These are phyloP conservation scores for Coenobita brevimanus DNA, from an alignment of 1,140 invertebrate genomes.

Conservation along the genomic window DNA sequence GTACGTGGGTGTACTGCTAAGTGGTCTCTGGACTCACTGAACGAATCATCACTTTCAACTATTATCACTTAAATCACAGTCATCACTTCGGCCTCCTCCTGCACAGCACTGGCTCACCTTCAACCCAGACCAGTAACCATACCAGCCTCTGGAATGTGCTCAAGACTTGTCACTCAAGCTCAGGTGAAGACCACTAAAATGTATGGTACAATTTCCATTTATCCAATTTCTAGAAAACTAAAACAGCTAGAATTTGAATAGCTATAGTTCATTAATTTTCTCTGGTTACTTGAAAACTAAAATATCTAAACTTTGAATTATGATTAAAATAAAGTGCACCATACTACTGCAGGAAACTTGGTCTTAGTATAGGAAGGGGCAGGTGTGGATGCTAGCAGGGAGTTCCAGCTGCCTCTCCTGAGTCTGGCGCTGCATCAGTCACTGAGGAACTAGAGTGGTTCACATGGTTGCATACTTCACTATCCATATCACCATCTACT, in stretches of 20 bases:
- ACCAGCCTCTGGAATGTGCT: constrained; percentile 54
- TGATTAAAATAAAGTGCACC: constrained; percentile 34
- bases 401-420: constrained; percentile 34
- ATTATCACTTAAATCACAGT: constrained; percentile 51
- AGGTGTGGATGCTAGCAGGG: constrained; percentile 50
- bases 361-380: not conserved
- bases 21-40: constrained; percentile 10
- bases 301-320: constrained; percentile 39
- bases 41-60: constrained; percentile 15
- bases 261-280: not conserved
- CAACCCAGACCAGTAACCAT: constrained; percentile 25
- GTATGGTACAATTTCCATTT: constrained; percentile 1
- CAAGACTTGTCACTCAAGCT: constrained; percentile 37
- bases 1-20: constrained; percentile 20
- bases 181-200: constrained; percentile 19
- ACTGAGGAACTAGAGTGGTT: constrained; percentile 52
- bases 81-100: constrained; percentile 9
- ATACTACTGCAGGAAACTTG: constrained; percentile 30
- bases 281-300: constrained; percentile 13
- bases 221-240: too few species aligned
- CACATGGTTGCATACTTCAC: constrained; percentile 54
- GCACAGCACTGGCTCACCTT: constrained; percentile 25
- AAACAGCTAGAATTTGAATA: too few species aligned
- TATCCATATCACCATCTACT: not conserved
- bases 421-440: constrained; percentile 36